Evolutionary conservation across 30 jellyfish, hydroid and myxozoan genomes (phyloP).

Genomic region (Morbakka virulenta): DNA sequence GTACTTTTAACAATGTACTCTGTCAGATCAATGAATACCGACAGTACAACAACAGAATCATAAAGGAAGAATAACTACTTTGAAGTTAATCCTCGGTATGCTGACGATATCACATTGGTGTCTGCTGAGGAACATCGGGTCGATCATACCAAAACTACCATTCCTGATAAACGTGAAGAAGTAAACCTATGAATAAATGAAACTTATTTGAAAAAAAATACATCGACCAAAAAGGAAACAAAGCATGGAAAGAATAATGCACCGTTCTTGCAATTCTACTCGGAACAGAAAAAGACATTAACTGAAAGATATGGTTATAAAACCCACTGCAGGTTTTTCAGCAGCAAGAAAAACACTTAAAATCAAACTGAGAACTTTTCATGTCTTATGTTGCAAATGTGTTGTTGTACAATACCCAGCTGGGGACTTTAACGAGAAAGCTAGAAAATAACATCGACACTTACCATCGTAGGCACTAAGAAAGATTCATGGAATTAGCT

Average conservation of each 20-base stretch:
- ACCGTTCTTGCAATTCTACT: constrained; percentile 42
- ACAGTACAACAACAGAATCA: constrained; percentile 17
- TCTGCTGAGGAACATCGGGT: constrained; percentile 7
- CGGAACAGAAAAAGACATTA: constrained; percentile 29
- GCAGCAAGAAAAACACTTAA: constrained; percentile 31
- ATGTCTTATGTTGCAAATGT: constrained; percentile 18
- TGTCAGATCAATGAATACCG: too few species aligned
- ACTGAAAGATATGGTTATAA: constrained; percentile 34
- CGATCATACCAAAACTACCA: constrained; percentile 21
- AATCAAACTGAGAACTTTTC: neutral
- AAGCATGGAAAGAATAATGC: constrained; percentile 47
- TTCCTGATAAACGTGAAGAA: too few species aligned
- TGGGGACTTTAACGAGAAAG: too few species aligned
- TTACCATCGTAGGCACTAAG: constrained; percentile 28
- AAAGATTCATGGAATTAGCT: constrained; percentile 37
- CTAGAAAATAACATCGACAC: constrained; percentile 27
- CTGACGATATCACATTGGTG: constrained; percentile 49
- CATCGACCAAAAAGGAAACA: constrained; percentile 48
- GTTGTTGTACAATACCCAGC: constrained; percentile 21
- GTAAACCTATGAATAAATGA: constrained; percentile 21
- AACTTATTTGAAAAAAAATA: constrained; percentile 32
- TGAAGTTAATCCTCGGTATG: constrained; percentile 38
- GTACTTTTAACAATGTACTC: constrained; percentile 26
- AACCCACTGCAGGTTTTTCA: constrained; percentile 28
- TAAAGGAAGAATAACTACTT: constrained; percentile 37